Conservation (phyloP, 2,888 invertebrate genomes). For the Drosophila vallismaia region DNA sequence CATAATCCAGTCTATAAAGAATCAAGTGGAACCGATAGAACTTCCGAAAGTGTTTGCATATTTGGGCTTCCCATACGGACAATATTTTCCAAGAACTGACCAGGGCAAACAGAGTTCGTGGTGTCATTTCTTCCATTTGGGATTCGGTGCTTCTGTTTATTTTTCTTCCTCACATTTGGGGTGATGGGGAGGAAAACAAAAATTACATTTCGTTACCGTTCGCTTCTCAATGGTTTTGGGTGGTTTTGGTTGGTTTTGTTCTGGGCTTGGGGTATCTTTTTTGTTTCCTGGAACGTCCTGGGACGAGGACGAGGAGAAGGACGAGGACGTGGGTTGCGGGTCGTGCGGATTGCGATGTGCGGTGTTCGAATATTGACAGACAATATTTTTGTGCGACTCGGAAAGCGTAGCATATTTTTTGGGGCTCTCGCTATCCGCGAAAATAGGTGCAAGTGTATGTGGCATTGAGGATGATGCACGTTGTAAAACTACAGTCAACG, state of each 20-base stretch:
- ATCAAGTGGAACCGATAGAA: too few species aligned
- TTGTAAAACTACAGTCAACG: conserved; percentile 52
- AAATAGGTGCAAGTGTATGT: conserved; percentile 1
- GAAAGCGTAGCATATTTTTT: conserved; percentile 65
- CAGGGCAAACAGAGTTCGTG: conserved; percentile 34
- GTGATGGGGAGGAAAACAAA: conserved; percentile 42
- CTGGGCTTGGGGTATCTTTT: conserved; percentile 12
- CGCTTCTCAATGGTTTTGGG: conserved; percentile 32
- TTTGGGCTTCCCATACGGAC: too few species aligned
- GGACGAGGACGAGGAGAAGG: conserved; percentile 1
- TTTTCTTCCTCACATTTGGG: conserved; percentile 19
- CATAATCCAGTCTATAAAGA: too few species aligned
- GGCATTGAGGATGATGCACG: conserved; percentile 39
- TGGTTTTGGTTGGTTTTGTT: conserved; percentile 19
- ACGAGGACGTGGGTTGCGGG: not conserved
- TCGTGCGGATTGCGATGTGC: conserved; percentile 43
- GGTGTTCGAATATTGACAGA: conserved; percentile 59
- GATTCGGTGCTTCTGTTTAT: conserved; percentile 15
- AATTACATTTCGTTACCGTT: conserved; percentile 68
- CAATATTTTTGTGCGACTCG: conserved; percentile 71
- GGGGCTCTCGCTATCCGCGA: conserved; percentile 29
- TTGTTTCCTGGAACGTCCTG: not conserved
- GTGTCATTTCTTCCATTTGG: not conserved
- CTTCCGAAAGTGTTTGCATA: too few species aligned
- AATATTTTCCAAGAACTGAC: conserved; percentile 7